Conservation (phyloP, 2,797 vertebrate species). For the Pampus argenteus region DNA sequence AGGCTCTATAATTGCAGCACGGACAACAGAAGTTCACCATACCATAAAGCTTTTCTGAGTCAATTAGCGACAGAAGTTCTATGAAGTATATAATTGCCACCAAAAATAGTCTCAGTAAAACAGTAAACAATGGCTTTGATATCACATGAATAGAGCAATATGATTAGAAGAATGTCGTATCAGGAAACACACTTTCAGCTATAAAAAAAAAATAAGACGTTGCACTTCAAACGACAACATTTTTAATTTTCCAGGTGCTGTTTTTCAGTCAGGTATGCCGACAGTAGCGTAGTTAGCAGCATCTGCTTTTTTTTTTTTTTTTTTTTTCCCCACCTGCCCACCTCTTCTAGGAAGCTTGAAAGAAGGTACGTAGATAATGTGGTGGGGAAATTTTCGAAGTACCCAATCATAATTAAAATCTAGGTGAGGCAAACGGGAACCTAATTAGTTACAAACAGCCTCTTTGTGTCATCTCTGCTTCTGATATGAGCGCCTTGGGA, state of each 20-base stretch:
- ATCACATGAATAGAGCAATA: constrained; percentile 25
- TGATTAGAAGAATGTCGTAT: constrained; percentile 25
- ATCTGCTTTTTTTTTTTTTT: too few relatives aligned
- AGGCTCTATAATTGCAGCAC: constrained; percentile 5
- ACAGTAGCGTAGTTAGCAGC: constrained; percentile 28
- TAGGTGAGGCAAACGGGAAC: constrained; percentile 57
- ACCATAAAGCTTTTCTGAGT: constrained; percentile 7
- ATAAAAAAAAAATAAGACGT: constrained; percentile 5
- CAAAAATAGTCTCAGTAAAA: too few relatives aligned
- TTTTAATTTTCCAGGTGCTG: constrained; percentile 15
- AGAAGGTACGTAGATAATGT: constrained; percentile 35
- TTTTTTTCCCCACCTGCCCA: neutral
- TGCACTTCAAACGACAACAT: constrained; percentile 20
- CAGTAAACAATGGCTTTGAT: constrained; percentile 44
- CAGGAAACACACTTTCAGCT: constrained; percentile 25
- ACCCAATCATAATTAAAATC: constrained; percentile 76
- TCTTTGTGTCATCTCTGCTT: constrained; percentile 59
- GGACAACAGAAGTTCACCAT: constrained; percentile 13
- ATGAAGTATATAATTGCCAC: constrained; percentile 30
- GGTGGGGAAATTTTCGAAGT: constrained; percentile 45
- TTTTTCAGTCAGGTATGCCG: constrained; percentile 8
- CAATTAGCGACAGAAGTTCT: constrained; percentile 35
- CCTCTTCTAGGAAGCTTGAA: constrained; percentile 26
- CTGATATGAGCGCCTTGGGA: constrained; percentile 56
- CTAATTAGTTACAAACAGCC: constrained; percentile 70